Evolutionary conservation across 2,888 invertebrate species (phyloP), one percentile per base, ranked within the genome.

Genomic region (Lordiphosa fenestrarum): DNA sequence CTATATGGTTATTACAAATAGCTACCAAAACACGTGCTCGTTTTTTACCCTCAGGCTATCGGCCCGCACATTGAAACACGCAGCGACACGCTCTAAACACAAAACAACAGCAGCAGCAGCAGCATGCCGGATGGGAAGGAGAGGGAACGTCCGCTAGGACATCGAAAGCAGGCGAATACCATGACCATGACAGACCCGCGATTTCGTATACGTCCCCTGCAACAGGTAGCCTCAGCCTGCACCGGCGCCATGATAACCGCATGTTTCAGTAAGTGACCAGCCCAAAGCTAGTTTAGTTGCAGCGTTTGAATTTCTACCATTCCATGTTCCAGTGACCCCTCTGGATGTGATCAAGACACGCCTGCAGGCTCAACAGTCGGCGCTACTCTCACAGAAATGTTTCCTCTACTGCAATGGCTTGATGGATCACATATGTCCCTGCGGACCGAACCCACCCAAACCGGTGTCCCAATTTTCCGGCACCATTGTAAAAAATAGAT

Each of bases 261-360:
- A 42, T 87, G 96, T 61, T 93, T 97, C 82, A 95, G 96, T 97
- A 91, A 91, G 91, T 85, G 51, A 40, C 12, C 30, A 9, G 15
- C 15, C 30, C 9, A 15, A 42, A 9, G 6, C 23, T 6, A 9
- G 19, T 41, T 9, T 12, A 13, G 10, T 19, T 3, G 6, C 6
- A 5, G 33, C 23, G 6, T 49, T 33, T 46, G 1, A 48, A 21
- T 9, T 13, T 38, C 7, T 42, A 57, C 9, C 12, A 5, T 36
- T 23, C 41, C 2, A 30, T 10, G 5, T 60, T 51, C 2, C 38
- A 98, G 98, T 99, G 91, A 99, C 99, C 0, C 99, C 99, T 0
- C 90, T 99, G 72, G 99, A 99, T 91, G 99, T 99, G n/a, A 96
- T 99, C 0, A 99, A 99, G 91, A 98, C 98, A 66, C 93, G 99